These are phyloP conservation scores for Esperia sulphurella DNA, from an alignment of 2,888 invertebrate genomes.

Conservation along the genomic window DNA sequence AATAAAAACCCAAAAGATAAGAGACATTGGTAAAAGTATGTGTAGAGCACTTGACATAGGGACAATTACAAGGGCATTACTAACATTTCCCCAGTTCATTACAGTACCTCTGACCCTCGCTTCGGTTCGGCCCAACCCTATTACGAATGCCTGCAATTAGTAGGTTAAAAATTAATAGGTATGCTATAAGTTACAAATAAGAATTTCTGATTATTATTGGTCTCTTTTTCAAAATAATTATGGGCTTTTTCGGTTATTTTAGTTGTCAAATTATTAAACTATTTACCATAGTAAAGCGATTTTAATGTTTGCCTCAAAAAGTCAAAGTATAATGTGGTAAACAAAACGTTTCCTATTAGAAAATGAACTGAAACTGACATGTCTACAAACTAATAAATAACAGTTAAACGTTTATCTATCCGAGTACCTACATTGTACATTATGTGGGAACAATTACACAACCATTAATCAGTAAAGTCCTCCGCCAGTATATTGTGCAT, in stretches of 20 bases:
- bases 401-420: constrained; percentile 43
- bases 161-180: constrained; percentile 42
- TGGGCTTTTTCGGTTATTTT: too few species aligned
- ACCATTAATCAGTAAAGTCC: constrained; percentile 65
- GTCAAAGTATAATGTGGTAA: too few species aligned
- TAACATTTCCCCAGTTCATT: constrained; percentile 46
- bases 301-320: too few species aligned
- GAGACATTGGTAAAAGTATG: not conserved
- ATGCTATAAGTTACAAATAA: constrained; percentile 34
- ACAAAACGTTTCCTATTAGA: too few species aligned
- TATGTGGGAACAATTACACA: constrained; percentile 72
- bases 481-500: constrained; percentile 59
- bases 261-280: too few species aligned
- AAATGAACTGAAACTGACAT: not conserved
- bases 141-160: constrained; percentile 40
- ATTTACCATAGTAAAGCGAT: too few species aligned
- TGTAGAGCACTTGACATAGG: constrained; percentile 11
- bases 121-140: constrained; percentile 38
- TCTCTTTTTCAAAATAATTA: too few species aligned
- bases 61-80: constrained; percentile 40
- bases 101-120: constrained; percentile 37
- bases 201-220: constrained; percentile 12
- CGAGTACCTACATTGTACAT: constrained; percentile 61
- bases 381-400: constrained; percentile 18
- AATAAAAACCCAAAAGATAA: too few species aligned